phyloP scores from a whole-genome alignment of 2,113 vertebrate genomes.

The Machaerirhynchus nigripectus region DNA sequence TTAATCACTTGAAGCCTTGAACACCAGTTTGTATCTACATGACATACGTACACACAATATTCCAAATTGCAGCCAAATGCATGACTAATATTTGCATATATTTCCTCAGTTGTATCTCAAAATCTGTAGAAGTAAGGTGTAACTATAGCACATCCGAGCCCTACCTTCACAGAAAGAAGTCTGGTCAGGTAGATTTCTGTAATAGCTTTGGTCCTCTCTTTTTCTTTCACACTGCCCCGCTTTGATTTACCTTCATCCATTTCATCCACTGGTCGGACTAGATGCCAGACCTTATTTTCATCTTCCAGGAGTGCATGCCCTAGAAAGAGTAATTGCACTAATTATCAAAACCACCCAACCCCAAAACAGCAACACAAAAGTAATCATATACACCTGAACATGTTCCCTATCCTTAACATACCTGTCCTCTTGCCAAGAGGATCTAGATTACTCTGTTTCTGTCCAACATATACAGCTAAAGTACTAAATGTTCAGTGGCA shows the following conservation, averaged over 20 bases:
- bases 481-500: background rate
- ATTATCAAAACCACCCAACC: background rate
- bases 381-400: background rate
- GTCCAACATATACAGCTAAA: background rate
- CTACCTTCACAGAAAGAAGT: constrained; percentile 97
- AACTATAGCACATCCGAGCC: background rate
- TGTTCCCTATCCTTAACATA: background rate
- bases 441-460: background rate
- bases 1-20: background rate
- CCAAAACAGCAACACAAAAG: background rate
- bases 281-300: constrained; percentile 93
- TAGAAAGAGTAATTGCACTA: constrained; percentile 51
- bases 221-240: constrained; percentile 94
- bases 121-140: background rate
- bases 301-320: constrained; percentile 95
- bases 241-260: constrained; percentile 95
- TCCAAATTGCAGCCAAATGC: background rate
- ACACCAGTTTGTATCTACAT: background rate
- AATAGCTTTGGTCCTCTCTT: constrained; percentile 98
- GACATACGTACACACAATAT: background rate
- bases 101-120: background rate
- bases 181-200: constrained; percentile 98
- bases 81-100: background rate
- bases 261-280: constrained; percentile 90
- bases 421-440: background rate